Base-by-base conservation (phyloP, 2,888 invertebrate species). In the Caenorhabditis afra region DNA sequence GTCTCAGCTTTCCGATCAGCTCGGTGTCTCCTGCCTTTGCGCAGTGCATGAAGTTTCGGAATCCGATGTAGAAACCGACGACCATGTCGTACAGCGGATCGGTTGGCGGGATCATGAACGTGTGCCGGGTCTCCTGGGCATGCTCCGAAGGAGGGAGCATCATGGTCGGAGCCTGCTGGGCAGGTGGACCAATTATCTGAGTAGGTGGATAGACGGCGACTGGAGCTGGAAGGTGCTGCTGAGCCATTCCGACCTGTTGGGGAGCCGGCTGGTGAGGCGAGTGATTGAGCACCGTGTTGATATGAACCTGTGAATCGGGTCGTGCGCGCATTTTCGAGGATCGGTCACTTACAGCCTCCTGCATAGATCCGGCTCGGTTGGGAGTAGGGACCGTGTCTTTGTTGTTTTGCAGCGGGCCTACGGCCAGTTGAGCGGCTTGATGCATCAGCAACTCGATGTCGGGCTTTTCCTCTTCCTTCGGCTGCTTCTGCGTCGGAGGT, bases 81-180 rank as follows among this genome's bases (percentile, higher is more conserved):
- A 75, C 39, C n/a, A 65, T 67, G 37, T 70, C n/a, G 45, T 75
- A 79, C 5, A 75, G 29, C 8, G 79, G 79, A 70, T 79, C 79
- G 0, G 79, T 79, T 7, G 79, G 79, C 14, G 79, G 79, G 16
- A 79, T 75, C 79, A 79, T 79, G 23, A 79, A 79, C 2, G 79
- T 79, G n/a, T 65, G 74, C 10, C 75, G 50, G 29, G 73, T 66
- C 14, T 78, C 71, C 5, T 55, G 44, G 3, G 37, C 66, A 4
- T 67, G 5, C 1, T 59, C 71, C 0, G 67, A 29, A 14, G 37
- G 29, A n/a, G 73, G 49, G 4, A 50, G 78, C 23, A 74, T 65
- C 3, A 68, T 39, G 12, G 41, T 50, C n/a, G 73, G 58, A 35
- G 45, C 22, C n/a, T 49, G 41, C 23, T 55, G 50, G 12, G 44